A percentile compares a stretch with the other conserved stretches of the same genome.
These are phyloP conservation scores for Diadophis punctatus DNA, from an alignment of 2,113 vertebrate species.

Conservation along the genomic window DNA sequence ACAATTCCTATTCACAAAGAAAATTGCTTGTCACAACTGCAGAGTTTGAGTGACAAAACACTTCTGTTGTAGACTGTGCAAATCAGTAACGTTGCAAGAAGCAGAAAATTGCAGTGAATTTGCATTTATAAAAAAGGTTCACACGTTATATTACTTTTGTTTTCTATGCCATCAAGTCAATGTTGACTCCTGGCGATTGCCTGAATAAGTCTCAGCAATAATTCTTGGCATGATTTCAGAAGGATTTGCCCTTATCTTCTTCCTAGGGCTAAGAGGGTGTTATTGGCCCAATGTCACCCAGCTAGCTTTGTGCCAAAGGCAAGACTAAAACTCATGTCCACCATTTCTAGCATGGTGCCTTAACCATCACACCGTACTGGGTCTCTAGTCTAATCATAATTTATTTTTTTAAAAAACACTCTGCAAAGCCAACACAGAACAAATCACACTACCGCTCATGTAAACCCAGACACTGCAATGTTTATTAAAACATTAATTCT, in stretches of 20 bases:
- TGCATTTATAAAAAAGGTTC: not conserved
- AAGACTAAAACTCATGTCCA: not conserved
- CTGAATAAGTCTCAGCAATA: not conserved
- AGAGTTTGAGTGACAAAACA: not conserved
- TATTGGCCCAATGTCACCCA: not conserved
- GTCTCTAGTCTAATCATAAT: not conserved
- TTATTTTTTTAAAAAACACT: not conserved
- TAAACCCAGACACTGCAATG: not conserved
- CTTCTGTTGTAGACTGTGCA: not conserved
- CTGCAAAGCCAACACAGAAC: not conserved
- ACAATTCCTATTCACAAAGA: not conserved
- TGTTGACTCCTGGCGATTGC: not conserved
- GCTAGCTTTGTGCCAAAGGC: not conserved
- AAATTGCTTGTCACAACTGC: not conserved
- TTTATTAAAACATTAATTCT: not conserved
- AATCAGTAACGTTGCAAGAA: not conserved
- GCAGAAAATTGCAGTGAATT: not conserved
- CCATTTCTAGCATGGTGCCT: not conserved
- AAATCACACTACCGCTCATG: not conserved
- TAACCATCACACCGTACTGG: not conserved
- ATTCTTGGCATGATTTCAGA: not conserved
- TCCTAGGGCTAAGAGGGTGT: not conserved
- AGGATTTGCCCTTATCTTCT: not conserved
- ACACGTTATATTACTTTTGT: not conserved
- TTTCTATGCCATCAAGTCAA: not conserved